Evolutionary conservation across 2,888 invertebrate genomes (phyloP), one percentile per base, ranked within the genome.

Genomic region (Elegia similella): DNA sequence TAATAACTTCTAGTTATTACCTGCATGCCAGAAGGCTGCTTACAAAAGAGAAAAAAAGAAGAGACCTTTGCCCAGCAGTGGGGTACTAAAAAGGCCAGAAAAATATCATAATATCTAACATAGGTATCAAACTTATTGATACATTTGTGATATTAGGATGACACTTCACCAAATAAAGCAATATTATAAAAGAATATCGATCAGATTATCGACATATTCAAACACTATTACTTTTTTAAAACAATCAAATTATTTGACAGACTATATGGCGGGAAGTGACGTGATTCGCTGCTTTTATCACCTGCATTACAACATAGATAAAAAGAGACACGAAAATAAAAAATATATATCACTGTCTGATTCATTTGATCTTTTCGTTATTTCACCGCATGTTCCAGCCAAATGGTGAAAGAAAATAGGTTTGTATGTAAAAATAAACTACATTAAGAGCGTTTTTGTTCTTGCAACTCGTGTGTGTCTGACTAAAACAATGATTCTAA

Each of bases 261-360:
- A 29, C 46, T 46, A 52, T 54, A 47, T 58, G 55, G 58, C 58
- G 58, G 53, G 57, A 61, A 56, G 50, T 50, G 50, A 54, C 38
- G 54, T 17, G 43, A 52, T 55, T 52, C 43, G 55, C 48, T 64
- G 56, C 30, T 46, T 55, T 55, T 16, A 55, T 17, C 44, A 44
- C 43, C 53, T 53, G 29, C 42, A 52, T 42, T 34, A 55, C 6
- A 55, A 47, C 54, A 56, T 42, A 52, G 50, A 46, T 54, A 58
- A 57, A 55, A 59, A 58, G 55, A 63, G 59, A 55, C 52, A 50
- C 53, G 56, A 57, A 58, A 58, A 59, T 56, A 59, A 58, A 66
- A 60, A 56, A 59, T 57, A 66, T 64, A 34, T 34, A 34, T 46
- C 47, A n/a, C 12, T 32, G 48, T 50, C 34, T 50, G 3, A 12